phyloP scores from a whole-genome alignment of 2,888 invertebrate genomes.

The Scaeva pyrastri region DNA sequence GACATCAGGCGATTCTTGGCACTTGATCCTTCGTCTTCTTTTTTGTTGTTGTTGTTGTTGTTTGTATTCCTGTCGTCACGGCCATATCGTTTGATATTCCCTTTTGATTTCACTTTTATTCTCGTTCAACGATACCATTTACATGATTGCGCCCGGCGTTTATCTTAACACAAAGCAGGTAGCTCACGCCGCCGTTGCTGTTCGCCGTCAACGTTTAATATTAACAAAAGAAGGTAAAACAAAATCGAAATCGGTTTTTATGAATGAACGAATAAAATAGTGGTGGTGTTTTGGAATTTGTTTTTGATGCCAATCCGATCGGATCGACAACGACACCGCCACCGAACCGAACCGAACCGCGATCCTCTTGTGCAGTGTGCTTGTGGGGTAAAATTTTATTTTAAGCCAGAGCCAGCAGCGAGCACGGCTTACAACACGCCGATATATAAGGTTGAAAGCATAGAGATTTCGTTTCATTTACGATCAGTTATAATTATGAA shows the following conservation, averaged over 20 bases:
- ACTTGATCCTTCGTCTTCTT: constrained; percentile 53
- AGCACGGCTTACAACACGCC: constrained; percentile 56
- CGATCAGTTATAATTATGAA: constrained; percentile 70
- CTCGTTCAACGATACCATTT: constrained; percentile 27
- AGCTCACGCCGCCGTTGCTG: neutral
- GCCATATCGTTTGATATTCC: constrained; percentile 19
- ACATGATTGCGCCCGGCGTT: constrained; percentile 15
- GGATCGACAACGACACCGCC: too few species aligned
- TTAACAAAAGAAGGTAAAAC: constrained; percentile 39
- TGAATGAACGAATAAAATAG: constrained; percentile 64
- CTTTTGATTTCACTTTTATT: constrained; percentile 54
- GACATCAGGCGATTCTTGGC: constrained; percentile 24
- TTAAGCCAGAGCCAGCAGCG: constrained; percentile 34
- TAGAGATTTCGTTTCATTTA: constrained; percentile 73
- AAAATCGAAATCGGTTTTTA: constrained; percentile 60
- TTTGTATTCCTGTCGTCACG: neutral
- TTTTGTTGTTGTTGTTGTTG: neutral
- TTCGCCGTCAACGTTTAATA: constrained; percentile 8
- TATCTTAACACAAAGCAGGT: constrained; percentile 27
- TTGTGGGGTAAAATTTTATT: constrained; percentile 50
- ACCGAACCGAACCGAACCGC: too few species aligned
- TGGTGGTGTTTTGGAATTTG: constrained; percentile 35
- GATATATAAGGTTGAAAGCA: constrained; percentile 72
- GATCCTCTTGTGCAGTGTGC: constrained; percentile 53
- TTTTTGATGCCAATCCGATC: constrained; percentile 19